phyloP scores from a whole-genome alignment of 1,140 invertebrate species.

The Listronotus bonariensis region DNA sequence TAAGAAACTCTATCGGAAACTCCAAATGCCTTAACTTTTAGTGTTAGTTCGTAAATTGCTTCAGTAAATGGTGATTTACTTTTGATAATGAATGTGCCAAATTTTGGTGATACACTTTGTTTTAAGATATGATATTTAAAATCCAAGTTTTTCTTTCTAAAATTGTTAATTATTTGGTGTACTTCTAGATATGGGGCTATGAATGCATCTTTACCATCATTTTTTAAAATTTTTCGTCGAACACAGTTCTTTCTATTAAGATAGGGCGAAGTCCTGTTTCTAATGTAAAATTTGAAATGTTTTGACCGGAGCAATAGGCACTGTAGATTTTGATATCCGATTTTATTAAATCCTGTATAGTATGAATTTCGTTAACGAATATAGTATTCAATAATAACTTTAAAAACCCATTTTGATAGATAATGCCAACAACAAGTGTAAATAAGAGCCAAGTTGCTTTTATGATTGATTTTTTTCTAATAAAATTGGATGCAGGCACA shows the following conservation, averaged over 20 bases:
- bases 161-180: not conserved
- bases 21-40: not conserved
- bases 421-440: no score
- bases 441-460: no score
- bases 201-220: not conserved
- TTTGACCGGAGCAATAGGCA: not conserved
- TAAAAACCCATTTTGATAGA: not conserved
- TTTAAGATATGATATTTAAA: not conserved
- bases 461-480: no score
- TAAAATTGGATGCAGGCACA: not conserved
- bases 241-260: not conserved
- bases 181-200: not conserved
- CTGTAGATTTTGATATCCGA: no score
- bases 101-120: not conserved
- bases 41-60: not conserved
- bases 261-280: not conserved
- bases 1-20: not conserved
- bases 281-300: no score
- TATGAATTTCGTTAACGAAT: not conserved
- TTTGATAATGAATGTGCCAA: not conserved
- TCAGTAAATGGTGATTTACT: no score
- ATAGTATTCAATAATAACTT: not conserved
- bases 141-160: not conserved
- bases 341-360: not conserved
- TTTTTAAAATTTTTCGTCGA: not conserved